A percentile compares a stretch with the other conserved stretches of the same genome.
Evolutionary conservation across 2,797 vertebrate species (phyloP).

Genomic region (Chiroxiphia lanceolata): DNA sequence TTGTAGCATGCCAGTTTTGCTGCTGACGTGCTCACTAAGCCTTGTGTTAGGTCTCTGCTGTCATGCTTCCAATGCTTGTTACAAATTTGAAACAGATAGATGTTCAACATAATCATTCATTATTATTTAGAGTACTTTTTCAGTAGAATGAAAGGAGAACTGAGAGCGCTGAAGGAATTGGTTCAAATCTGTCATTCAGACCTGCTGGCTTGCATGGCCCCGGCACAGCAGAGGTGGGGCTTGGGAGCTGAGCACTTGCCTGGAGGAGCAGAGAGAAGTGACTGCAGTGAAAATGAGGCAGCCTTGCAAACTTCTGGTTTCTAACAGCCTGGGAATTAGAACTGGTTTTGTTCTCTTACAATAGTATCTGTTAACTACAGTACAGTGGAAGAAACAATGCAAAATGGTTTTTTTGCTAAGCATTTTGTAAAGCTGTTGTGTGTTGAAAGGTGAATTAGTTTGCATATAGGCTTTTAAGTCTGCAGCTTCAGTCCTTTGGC

Average conservation of each 20-base stretch:
- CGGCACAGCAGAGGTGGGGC: not conserved
- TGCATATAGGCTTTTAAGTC: not conserved
- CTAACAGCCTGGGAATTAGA: not conserved
- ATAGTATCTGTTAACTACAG: not conserved
- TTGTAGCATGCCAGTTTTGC: not conserved
- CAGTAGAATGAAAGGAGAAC: not conserved
- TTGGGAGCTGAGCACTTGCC: accelerated
- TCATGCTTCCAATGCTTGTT: not conserved
- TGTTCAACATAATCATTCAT: not conserved
- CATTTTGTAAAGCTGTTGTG: not conserved
- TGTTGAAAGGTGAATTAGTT: not conserved
- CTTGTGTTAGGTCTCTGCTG: not conserved
- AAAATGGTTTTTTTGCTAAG: not conserved
- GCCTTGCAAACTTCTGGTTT: not conserved
- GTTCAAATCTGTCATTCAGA: not conserved
- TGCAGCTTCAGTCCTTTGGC: not conserved
- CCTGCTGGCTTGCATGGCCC: not conserved
- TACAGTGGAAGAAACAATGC: not conserved
- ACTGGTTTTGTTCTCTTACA: not conserved
- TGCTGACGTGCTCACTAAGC: not conserved
- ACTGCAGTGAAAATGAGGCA: not conserved
- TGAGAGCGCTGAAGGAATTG: not conserved
- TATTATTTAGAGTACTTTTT: not conserved
- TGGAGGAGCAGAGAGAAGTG: not conserved
- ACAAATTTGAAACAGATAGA: not conserved